Evolutionary conservation across 2,888 invertebrate genomes (phyloP), one percentile per base, ranked within the genome.

Genomic region (Caenorhabditis auriculariae): DNA sequence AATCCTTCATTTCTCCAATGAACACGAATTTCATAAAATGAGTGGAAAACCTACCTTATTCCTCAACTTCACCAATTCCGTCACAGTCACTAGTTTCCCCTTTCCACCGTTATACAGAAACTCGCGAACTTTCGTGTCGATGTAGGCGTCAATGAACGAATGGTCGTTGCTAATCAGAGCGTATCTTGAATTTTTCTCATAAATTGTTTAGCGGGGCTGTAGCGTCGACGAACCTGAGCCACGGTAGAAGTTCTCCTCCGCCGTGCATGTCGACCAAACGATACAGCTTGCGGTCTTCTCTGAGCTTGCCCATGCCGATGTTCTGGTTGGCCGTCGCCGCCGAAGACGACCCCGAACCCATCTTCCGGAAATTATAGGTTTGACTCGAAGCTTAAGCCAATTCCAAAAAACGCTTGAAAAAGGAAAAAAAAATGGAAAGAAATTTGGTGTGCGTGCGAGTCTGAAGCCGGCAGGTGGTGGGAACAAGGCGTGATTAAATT

Each of bases 31-130:
- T 45, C 17, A 12, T 45, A 9, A 45, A 37, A n/a, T 17, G 17
- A 41, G 15, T 17, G 27, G 32, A 48, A 48, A 2, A 2, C 17
- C 24, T 27, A 66, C 69, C 60, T 78, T 74, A 54, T 78, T 78
- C 68, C 94, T 85, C 51, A 90, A 84, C 52, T 93, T 85, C 3
- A 95, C 92, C 53, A 96, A 84, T 80, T 92, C 90, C 0, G 90
- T 88, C 72, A 94, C 89, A 0, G 93, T 91, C 75, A 95, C 89
- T 83, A 91, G 89, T 56, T 90, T 89, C 0, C 96, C 95, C 74
- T 88, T 88, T 3, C 96, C 96, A 80, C 89, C 90, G 82, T 94
- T 93, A 83, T 95, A 95, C 23, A 96, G 84, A 83, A 91, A 93
- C 0, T 91, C 91, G 76, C 90, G 90, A 19, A 93, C 91, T 50